Evolutionary conservation across 2,113 vertebrate species (phyloP), one percentile per base, ranked within the genome.

Genomic region (Amazona guildingii): DNA sequence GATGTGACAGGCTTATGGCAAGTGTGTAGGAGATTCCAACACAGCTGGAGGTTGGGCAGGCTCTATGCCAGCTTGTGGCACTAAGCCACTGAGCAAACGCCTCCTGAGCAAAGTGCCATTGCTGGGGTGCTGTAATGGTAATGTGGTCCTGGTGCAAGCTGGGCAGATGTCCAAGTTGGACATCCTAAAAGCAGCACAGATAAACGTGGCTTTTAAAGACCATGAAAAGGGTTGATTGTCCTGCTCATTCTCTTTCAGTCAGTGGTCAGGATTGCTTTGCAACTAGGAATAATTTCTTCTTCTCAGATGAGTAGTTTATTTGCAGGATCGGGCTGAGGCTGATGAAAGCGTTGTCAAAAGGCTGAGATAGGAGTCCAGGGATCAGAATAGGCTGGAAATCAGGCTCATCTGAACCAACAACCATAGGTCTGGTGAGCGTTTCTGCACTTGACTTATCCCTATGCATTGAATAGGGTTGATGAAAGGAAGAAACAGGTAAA

Each of bases 201-300:
- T 11, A 24, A 62, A 39, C 2, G 7, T 57, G 17, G 24, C 31
- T 69, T 49, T 46, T 17, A 13, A 49, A 67, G 49, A 4, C 29
- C 31, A 49, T 25, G 10, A 57, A 27, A 31, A 3, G 13, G 4
- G 20, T 83, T 46, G 15, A 7, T 20, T n/a, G 33, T 15, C 3
- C 20, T 10, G 6, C 9, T 59, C 0, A 0, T 33, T 33, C 49
- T 25, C 14, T 52, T 41, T 12, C 2, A 2, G 35, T 15, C 43
- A 3, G 31, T 2, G 3, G 5, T 13, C 54, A 39, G 43, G 43
- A 39, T n/a, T 46, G 12, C 15, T 43, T 72, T n/a, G 20, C 7
- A 17, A 4, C 28, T 43, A 15, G 39, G 46, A 57, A 59, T 31
- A 68, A 11, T 52, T 39, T 67, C 9, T 29, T 5, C 18, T 69